These are phyloP conservation scores for Lagorchestes hirsutus DNA, from an alignment of 2,797 vertebrate genomes.

Conservation along the genomic window DNA sequence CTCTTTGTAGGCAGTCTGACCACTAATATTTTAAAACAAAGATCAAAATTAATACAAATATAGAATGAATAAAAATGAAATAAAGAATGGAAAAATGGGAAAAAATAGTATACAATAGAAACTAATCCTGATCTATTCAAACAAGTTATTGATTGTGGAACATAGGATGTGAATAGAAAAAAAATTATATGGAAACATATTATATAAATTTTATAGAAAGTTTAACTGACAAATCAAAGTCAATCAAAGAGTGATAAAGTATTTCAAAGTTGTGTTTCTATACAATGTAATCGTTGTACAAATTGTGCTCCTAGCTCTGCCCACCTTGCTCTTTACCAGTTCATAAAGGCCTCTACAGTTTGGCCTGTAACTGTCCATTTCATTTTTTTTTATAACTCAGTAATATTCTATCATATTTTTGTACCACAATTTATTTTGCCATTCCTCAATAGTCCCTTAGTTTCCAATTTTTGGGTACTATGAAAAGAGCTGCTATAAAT, in stretches of 20 bases:
- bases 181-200: neutral
- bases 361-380: neutral
- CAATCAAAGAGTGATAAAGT: neutral
- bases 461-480: neutral
- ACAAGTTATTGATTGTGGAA: neutral
- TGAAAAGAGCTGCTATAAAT: neutral
- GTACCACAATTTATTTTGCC: neutral
- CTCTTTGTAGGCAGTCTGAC: neutral
- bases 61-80: neutral
- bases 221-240: neutral
- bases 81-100: too few relatives aligned
- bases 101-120: neutral
- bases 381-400: too few relatives aligned
- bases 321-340: neutral
- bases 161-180: neutral
- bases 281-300: neutral
- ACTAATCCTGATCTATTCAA: neutral
- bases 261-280: neutral
- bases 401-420: neutral
- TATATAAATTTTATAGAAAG: neutral
- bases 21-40: neutral
- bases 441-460: neutral
- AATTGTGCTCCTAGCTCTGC: neutral
- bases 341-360: neutral
- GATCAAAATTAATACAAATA: neutral